Conservation (phyloP, 2,888 invertebrate genomes). For the Mayetiola destructor region DNA sequence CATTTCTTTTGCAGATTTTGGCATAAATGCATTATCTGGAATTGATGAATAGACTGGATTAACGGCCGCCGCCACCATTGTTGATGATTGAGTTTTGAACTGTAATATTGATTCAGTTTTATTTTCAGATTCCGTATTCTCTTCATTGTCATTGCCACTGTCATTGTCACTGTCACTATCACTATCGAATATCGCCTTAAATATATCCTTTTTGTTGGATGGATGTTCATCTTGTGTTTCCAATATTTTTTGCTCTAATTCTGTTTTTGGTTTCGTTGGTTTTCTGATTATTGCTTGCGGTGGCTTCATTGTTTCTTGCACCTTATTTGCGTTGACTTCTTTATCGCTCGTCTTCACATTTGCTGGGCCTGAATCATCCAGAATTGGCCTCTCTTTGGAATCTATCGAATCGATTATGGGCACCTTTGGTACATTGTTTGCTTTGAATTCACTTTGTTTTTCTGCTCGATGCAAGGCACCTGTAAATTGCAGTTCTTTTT, state of each 20-base stretch:
- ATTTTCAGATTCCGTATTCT: neutral
- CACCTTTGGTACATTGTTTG: neutral
- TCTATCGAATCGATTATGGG: neutral
- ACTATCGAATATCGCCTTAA: slow-evolving; percentile 76
- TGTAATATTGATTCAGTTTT: neutral
- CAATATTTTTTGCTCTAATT: slow-evolving; percentile 28
- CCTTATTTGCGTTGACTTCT: slow-evolving; percentile 1
- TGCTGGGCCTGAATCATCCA: neutral
- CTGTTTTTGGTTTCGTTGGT: slow-evolving; percentile 23
- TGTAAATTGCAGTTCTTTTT: neutral
- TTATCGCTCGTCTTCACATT: neutral
- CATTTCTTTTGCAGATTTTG: slow-evolving; percentile 34
- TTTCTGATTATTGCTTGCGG: neutral
- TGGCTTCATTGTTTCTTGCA: neutral
- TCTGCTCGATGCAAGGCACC: neutral
- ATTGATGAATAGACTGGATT: slow-evolving; percentile 24
- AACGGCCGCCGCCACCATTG: neutral
- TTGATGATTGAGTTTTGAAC: neutral
- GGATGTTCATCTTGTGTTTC: slow-evolving; percentile 31
- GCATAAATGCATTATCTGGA: slow-evolving; percentile 24
- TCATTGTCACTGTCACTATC: slow-evolving; percentile 55
- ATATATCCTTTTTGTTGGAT: slow-evolving; percentile 58
- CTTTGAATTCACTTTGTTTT: neutral
- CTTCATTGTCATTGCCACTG: slow-evolving; percentile 25
- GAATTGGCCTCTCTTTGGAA: neutral